Base-by-base conservation (phyloP, 2,113 vertebrate species). In the Corvus cornix region DNA sequence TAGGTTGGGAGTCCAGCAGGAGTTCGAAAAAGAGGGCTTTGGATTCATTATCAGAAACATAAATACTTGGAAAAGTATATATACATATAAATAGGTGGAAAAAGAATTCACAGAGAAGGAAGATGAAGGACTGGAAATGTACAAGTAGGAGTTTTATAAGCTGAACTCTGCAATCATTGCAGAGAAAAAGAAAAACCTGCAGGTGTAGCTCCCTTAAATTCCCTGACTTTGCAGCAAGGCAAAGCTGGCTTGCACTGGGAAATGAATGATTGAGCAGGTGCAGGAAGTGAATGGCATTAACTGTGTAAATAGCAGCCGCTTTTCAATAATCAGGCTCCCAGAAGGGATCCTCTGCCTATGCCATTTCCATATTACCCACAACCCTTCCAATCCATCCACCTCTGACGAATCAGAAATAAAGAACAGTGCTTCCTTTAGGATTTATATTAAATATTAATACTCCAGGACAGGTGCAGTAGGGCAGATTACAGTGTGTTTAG, bases 261-360 rank as follows among this genome's bases (percentile, higher is more conserved):
- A 84, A 95, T 84, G 86, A 89, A 95, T 96, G 85, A 75, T 18
- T 94, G 92, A 96, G 88, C 92, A 95, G 95, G 75, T 93, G 95
- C 60, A 81, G 94, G 76, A 89, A 94, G 70, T 92, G 88, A 95
- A 72, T 95, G 73, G 73, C 83, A 90, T 97, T 95, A 94, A 62
- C 95, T 93, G 72, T 92, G 93, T 90, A 96, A 96, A 96, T 97
- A 96, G 95, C 96, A 96, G 83, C 79, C 20, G 18, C 89, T 96
- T 93, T 94, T 92, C 92, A 96, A 96, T 96, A 94, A 95, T 86
- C 88, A 51, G 73, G 16, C 41, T 90, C 80, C 64, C 92, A 91
- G 82, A 93, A 96, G 91, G 87, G 49, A 88, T 82, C 33, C 31
- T 95, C 64, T 95, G 63, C 63, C 74, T 77, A 1, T 90, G 68